Evolutionary conservation across 2,113 vertebrate genomes (phyloP), one percentile per base, ranked within the genome.

Genomic region (Pao palembangensis): DNA sequence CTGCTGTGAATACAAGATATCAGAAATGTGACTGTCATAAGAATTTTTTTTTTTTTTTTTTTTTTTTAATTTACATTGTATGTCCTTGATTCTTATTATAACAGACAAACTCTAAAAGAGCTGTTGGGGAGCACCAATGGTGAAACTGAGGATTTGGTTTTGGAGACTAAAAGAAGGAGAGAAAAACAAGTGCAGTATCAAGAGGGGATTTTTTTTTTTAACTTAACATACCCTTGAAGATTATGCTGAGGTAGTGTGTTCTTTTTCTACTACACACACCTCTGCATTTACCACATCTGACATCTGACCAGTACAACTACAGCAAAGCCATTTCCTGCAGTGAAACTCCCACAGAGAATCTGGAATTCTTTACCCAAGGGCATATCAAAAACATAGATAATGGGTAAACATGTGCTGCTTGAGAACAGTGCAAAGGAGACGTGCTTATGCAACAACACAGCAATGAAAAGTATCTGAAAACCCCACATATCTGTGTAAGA

Each of bases 1-100:
- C 89, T 94, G 93, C 94, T 95, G 90, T 55, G 21, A 64, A 20
- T 38, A 19, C 38, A 51, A 16, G 62, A 64, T 16, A 46, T n/a
- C 28, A 51, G 19, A 55, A 14, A 48, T 58, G 14, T 38, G 2
- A 13, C 12, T 8, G 44, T 16, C n/a, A 17, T n/a, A 47, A n/a
- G 34, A 38, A 38, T 11, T 38, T 5, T 31, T 31, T 3, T 31
- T 7, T 1, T 11, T 38, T 5, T 31, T 31, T 3, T 31, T 7
- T 1, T 31, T 38, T 38, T 12, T 11, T 3, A 38, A 38, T 38
- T 28, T 6, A 38, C 34, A 11, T 38, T 38, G 8, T 12, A 38
- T 38, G 34, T 38, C 11, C 34, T 38, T 38, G 5, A 38, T 38
- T 38, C 2, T 11, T 38, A 11, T 38, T 4, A 38, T 38, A 11